Base-by-base conservation (phyloP, 2,888 invertebrate genomes). In the Elegia similella region DNA sequence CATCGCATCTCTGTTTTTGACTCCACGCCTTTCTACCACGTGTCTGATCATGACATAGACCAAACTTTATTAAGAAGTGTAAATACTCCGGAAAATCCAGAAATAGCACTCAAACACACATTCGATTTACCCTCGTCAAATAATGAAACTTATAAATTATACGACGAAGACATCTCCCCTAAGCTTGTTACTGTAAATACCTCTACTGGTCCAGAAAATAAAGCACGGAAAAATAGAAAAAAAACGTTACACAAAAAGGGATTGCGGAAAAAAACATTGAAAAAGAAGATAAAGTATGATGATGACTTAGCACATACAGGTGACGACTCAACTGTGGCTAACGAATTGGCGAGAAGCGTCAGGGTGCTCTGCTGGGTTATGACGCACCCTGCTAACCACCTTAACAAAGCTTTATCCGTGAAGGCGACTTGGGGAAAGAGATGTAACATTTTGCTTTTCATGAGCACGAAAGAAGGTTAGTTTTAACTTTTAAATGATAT, bases 371-470 rank as follows among this genome's bases (percentile, higher is more conserved):
- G 61, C 32, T 57, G 52, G 55, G 52, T 61, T 46, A 47, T 59
- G 55, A 61, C 59, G 43, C 7, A 48, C 7, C 59, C 59, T 0
- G n/a, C 32, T 1, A 38, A 57, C 34, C 59, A 59, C 29, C 6
- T 52, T 2, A 32, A 2, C 1, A 52, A 23, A 17, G 57, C 57
- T 0, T 10, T 10, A 10, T 52, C 52, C n/a, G 52, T 60, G 0
- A 57, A 60, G 79, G 94, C 95, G 8, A 98, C 97, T 0, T 98
- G 97, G 97, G 98, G 96, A 0, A 94, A 94, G 76, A 92, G 97
- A 32, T 98, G 96, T 73, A 96, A 96, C 73, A 92, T 94, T 61
- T 79, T 96, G 30, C 78, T 61, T 2, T 61, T 61, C 32, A 54
- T 59, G 54, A 59, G 56, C 30, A 56, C 56, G 0, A 56, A 13